Conservation (phyloP, 2,888 invertebrate species). For the Drosophila emarginata region DNA sequence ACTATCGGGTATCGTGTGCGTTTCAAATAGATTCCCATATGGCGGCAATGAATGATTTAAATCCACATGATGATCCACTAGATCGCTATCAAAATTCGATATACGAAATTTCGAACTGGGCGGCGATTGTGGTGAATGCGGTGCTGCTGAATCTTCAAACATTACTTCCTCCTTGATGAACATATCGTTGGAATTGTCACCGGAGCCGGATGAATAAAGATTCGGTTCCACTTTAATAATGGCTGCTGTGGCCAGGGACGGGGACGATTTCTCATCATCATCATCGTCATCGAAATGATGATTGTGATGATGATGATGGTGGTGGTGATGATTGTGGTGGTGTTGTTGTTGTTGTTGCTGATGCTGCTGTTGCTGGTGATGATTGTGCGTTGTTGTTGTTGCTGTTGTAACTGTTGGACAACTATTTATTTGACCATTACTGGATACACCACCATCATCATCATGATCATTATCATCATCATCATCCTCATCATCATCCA, state of each 20-base stretch:
- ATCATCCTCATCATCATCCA: constrained; percentile 79
- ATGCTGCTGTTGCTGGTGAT: constrained; percentile 34
- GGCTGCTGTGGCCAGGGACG: constrained; percentile 82
- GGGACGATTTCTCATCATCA: constrained; percentile 81
- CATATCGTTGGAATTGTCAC: constrained; percentile 82
- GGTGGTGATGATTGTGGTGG: constrained; percentile 39
- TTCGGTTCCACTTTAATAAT: constrained; percentile 81
- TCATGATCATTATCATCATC: constrained; percentile 63
- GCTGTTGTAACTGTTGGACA: constrained; percentile 8
- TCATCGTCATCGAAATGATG: constrained; percentile 76
- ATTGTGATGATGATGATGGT: constrained; percentile 60
- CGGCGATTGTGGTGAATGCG: constrained; percentile 81
- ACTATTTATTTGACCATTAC: constrained; percentile 20
- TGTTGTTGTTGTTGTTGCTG: constrained; percentile 36
- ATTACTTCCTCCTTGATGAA: constrained; percentile 81
- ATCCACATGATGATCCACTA: constrained; percentile 81
- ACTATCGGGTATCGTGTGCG: constrained; percentile 81
- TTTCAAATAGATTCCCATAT: constrained; percentile 81
- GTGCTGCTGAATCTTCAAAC: constrained; percentile 80
- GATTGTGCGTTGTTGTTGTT: constrained; percentile 26
- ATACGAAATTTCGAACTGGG: constrained; percentile 81
- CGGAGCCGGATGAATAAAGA: constrained; percentile 81
- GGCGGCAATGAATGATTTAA: constrained; percentile 80
- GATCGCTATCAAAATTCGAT: constrained; percentile 81
- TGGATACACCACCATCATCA: constrained; percentile 1